Evolutionary conservation across 2,113 vertebrate genomes (phyloP), one percentile per base, ranked within the genome.

Genomic region (Calyptommatus sinebrachiatus): DNA sequence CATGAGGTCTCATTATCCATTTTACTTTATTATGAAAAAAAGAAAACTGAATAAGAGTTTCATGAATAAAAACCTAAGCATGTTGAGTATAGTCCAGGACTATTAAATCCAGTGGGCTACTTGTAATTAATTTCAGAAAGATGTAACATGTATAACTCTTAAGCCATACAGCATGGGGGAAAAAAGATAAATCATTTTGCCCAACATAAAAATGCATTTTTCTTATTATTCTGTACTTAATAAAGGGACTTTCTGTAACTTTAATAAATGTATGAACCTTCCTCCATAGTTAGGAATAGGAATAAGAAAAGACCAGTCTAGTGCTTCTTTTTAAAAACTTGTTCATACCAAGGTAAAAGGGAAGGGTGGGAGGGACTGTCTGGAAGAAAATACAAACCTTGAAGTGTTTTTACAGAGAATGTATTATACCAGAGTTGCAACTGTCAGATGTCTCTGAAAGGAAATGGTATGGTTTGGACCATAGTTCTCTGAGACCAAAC

Each of bases 381-480:
- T 41, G 57, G 48, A 35, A 70, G n/a, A 11, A 87, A 90, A 45
- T 69, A 69, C 82, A 91, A 89, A 91, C 79, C 80, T 57, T 76
- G 31, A 66, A 85, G 74, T 87, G 82, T 90, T 82, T 72, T 3
- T 86, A 71, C 78, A 86, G 83, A 85, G 77, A 70, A 69, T 71
- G 70, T 77, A 89, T 89, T 87, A 73, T 80, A 50, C 2, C 69
- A 82, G 18, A 50, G 35, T 87, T 83, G 79, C 46, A 76, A 84
- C 73, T 81, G 79, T 80, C 85, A 70, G 81, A 89, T 86, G 78
- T 41, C 88, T 85, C 89, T 91, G 85, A 91, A 90, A 89, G 83
- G 72, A 86, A 79, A 78, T 85, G 53, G 79, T 89, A 80, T 74
- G 24, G 67, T 83, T 83, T 83, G 79, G 82, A 86, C 72, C 21